Base-by-base conservation (phyloP, 2,888 invertebrate species). In the Sphaerophoria taeniata region DNA sequence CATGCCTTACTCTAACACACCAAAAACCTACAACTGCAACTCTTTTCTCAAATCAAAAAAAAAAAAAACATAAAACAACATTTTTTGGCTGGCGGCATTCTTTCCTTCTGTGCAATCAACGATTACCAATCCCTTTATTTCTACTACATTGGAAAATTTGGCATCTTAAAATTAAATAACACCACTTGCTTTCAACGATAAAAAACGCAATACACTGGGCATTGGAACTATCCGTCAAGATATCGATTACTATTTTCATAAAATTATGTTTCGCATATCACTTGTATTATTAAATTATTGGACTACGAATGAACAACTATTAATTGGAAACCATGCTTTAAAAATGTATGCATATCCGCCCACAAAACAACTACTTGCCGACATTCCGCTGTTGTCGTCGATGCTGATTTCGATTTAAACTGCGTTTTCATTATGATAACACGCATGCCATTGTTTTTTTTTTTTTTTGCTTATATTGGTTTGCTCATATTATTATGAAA, bases 1-100 rank as follows among this genome's bases (percentile, higher is more conserved):
- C 85, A 85, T 85, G 85, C 81, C 76, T 80, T 36, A 36, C 80
- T 73, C 63, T 61, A 56, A 39, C 70, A 58, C 67, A 75, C 65
- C n/a, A 33, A 73, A 79, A 72, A 47, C 39, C 65, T 79, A 58
- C 77, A 73, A 83, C 73, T 45, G 3, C 7, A 39, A 53, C 34
- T 51, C 60, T 77, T 80, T 53, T 70, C 70, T 69, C 80, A 36
- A 70, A 80, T 73, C 81, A 71, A 73, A 85, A 85, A 51, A 63
- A 55, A 75, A 65, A 80, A 71, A 73, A 85, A 85, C 58, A 63
- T 60, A 71, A 65, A 80, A 72, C 73, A 67, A 82, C 72, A 72
- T 63, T 60, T 11, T 58, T 34, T 51, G 24, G 70, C 60, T 61
- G 80, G 63, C 36, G 65, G 53, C 63, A 61, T 6, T 4, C 9